Evolutionary conservation across 2,797 vertebrate species (phyloP), one percentile per base, ranked within the genome.

Genomic region (Enteromius trimaculatus): DNA sequence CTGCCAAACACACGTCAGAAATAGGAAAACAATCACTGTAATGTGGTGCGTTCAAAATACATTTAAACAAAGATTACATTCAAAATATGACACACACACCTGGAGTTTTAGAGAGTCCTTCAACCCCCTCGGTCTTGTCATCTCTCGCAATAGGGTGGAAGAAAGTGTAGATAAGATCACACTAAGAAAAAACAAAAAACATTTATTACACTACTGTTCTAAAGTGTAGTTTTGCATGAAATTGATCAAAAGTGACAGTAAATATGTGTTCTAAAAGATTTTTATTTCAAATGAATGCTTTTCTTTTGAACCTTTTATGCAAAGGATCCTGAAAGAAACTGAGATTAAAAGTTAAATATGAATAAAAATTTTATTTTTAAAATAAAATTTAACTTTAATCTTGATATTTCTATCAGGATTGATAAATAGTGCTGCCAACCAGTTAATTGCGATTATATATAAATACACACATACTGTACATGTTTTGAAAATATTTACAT

Each of bases 101-200:
- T 89, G 93, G 87, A 82, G 92, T 92, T 92, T 92, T 97, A 80
- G 95, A 87, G 34, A 95, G 89, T 80, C 94, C 92, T 9, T 96
- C 96, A 85, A 97, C 91, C 87, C 95, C 97, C 89, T 99, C 97
- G 0, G 95, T 94, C 94, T 97, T 99, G 70, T 99, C 98, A 89
- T 99, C 98, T 85, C 96, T 96, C 80, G 96, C 94, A 89, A 98
- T 95, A 1, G 98, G 97, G 92, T 99, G 98, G 92, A 98, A 99
- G 93, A 99, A 99, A 7, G 98, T 99, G 94, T 97, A 99, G 92
- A 99, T 92, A 89, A 99, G 96, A 92, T 99, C 98, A 91, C 98
- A 99, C 98, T 99, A 84, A 42, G 23, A 31, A 68, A 77, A 51
- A 13, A 81, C 31, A 37, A 76, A 8, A 51, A 53, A 17, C 26